Conservation (phyloP, 2,888 invertebrate species). For the Cheilosia variabilis region DNA sequence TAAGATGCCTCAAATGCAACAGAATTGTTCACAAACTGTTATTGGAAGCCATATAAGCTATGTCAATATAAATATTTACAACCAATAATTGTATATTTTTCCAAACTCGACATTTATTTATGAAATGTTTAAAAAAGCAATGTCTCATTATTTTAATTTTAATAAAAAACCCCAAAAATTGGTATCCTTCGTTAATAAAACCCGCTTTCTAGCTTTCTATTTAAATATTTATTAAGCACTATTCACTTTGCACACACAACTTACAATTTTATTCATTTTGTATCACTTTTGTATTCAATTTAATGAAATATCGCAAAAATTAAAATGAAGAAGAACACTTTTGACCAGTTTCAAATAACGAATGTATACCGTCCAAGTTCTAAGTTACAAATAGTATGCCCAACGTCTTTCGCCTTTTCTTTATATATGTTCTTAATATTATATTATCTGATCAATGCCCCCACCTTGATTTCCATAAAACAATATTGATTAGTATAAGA, state of each 20-base stretch:
- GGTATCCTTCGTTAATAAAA: neutral
- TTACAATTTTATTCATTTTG: conserved; percentile 67
- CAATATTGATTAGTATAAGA: conserved; percentile 62
- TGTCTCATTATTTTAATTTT: too few species aligned
- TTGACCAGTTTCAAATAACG: conserved; percentile 29
- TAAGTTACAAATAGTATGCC: conserved; percentile 81
- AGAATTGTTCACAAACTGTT: too few species aligned
- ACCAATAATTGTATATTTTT: too few species aligned
- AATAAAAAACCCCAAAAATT: neutral
- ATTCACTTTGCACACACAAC: conserved; percentile 30
- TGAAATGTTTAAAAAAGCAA: too few species aligned
- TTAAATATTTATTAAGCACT: neutral
- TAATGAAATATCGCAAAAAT: conserved; percentile 64
- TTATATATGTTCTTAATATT: conserved; percentile 80
- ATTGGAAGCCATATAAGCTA: too few species aligned
- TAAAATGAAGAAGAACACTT: conserved; percentile 40
- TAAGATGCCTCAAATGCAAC: too few species aligned
- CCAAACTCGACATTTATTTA: too few species aligned
- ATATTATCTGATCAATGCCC: conserved; percentile 73
- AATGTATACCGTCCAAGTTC: conserved; percentile 80
- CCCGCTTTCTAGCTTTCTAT: neutral
- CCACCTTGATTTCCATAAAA: conserved; percentile 73
- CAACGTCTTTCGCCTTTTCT: conserved; percentile 80
- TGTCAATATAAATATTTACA: too few species aligned
- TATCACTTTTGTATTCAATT: conserved; percentile 9